Percentiles rank a stretch among this genome's conserved stretches.
Conservation (phyloP, 2,113 vertebrate species). For the Odocoileus hemionus region DNA sequence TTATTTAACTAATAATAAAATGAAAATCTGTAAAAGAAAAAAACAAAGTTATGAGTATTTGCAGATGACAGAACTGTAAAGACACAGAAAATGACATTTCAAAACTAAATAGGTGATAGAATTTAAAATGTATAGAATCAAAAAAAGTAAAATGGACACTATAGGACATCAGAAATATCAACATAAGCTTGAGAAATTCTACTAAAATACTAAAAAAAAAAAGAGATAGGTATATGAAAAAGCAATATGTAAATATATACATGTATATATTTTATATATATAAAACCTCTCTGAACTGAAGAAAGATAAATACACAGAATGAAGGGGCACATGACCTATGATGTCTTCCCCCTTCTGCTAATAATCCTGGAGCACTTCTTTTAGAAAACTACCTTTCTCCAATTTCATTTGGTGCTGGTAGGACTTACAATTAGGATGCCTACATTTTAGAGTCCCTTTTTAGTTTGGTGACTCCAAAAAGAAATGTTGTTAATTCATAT, state of each 20-base stretch:
- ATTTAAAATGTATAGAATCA: background rate
- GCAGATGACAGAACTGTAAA: background rate
- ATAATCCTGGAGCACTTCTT: background rate
- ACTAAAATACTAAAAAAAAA: background rate
- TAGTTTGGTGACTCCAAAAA: background rate
- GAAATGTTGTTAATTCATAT: background rate
- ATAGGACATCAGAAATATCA: background rate
- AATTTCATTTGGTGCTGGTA: background rate
- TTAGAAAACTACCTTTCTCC: background rate
- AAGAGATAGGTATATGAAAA: background rate
- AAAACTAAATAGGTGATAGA: background rate
- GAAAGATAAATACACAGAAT: background rate
- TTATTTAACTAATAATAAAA: background rate
- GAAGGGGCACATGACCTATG: background rate
- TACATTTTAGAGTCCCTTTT: background rate
- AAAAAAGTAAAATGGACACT: background rate
- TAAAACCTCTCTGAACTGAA: background rate
- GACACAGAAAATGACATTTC: background rate
- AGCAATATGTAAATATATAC: background rate
- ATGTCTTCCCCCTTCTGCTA: background rate
- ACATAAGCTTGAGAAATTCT: background rate
- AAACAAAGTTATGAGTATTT: background rate
- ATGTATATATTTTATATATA: background rate
- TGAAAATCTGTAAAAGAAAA: slow-evolving; percentile 34
- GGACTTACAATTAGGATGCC: background rate